Evolutionary conservation across 1,140 invertebrate species (phyloP), one percentile per base, ranked within the genome.

Genomic region (Scaptomyza graminum): DNA sequence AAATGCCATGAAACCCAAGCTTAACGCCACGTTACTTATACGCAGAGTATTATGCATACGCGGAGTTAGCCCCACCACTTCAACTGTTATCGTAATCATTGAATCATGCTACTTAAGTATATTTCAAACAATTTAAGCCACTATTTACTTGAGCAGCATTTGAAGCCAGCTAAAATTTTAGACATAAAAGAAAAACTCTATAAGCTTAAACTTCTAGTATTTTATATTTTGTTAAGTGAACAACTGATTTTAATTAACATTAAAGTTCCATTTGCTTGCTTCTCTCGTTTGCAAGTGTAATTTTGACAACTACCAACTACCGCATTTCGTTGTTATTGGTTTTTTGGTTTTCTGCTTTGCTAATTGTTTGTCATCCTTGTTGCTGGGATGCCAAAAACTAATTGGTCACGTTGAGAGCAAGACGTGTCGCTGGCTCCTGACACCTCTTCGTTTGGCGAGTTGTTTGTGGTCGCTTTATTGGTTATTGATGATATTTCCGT

Each of bases 401-500:
- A 72, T 72, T 72, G 64, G 63, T 49, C 69, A 72, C 69, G 63
- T 72, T 54, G 55, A 7, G 11, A 28, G 31, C 31, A 66, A 59
- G 63, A 66, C 61, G 62, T 71, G 67, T 70, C 52, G 44, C 37
- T 12, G 31, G 12, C 7, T 31, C 13, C 18, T 22, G 37, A 1
- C 49, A 51, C 60, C 49, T 44, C 15, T 8, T 12, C 3, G 46
- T 13, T 34, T 52, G 47, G 28, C 18, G 18, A 22, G 2, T 22
- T 28, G 28, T 28, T 25, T 37, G 34, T 51, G 52, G 61, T 57
- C 37, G 68, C 68, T 47, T 49, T 15, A 50, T 47, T 54, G 64
- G 60, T 82, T 82, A 88, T 88, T 82, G 79, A 87, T 87, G 79
- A 79, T 85, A 87, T 75, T 82, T 50, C 22, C 60, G 64, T 70